Percentiles rank a stretch among this genome's conserved stretches.
These are phyloP conservation scores for Montipora sp. DNA, from an alignment of 64 coral and sea anemone species.

Conservation along the genomic window DNA sequence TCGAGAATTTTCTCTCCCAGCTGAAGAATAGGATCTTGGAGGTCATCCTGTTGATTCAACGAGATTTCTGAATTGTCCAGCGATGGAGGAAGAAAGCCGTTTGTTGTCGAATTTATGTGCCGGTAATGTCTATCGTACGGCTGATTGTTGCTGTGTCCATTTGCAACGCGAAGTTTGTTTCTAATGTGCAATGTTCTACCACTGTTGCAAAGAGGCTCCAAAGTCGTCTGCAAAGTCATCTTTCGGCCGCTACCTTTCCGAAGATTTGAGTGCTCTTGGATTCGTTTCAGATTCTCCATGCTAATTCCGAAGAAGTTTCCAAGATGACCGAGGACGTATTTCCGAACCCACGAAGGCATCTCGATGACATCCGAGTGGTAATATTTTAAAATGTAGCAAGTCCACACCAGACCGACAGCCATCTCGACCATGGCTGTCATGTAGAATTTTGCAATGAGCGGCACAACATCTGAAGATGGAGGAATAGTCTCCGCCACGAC, in stretches of 20 bases:
- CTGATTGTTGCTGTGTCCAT: slow-evolving; percentile 16
- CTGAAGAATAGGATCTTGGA: slow-evolving; percentile 40
- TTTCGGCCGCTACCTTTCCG: slow-evolving; percentile 23
- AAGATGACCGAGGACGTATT: slow-evolving; percentile 85
- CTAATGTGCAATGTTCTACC: background rate
- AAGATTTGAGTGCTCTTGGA: slow-evolving; percentile 75
- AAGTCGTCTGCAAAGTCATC: background rate
- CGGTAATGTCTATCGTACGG: slow-evolving; percentile 43
- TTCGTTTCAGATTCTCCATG: slow-evolving; percentile 88
- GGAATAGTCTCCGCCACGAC: slow-evolving; percentile 95
- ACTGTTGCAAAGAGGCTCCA: background rate
- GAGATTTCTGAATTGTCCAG: slow-evolving; percentile 24
- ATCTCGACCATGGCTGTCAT: slow-evolving; percentile 98
- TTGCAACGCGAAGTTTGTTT: slow-evolving; percentile 5
- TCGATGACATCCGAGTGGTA: slow-evolving; percentile 93
- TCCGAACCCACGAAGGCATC: slow-evolving; percentile 91
- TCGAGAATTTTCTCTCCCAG: slow-evolving; percentile 85
- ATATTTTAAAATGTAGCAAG: slow-evolving; percentile 93
- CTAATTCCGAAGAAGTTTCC: slow-evolving; percentile 88
- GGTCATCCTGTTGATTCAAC: slow-evolving; percentile 23
- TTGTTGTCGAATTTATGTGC: background rate
- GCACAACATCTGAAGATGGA: slow-evolving; percentile 87
- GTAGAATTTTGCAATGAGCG: slow-evolving; percentile 96
- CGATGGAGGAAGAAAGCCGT: slow-evolving; percentile 1
- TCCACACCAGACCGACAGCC: slow-evolving; percentile 92